phyloP scores from a whole-genome alignment of 2,797 vertebrate species.

The Hemitrygon akajei region DNA sequence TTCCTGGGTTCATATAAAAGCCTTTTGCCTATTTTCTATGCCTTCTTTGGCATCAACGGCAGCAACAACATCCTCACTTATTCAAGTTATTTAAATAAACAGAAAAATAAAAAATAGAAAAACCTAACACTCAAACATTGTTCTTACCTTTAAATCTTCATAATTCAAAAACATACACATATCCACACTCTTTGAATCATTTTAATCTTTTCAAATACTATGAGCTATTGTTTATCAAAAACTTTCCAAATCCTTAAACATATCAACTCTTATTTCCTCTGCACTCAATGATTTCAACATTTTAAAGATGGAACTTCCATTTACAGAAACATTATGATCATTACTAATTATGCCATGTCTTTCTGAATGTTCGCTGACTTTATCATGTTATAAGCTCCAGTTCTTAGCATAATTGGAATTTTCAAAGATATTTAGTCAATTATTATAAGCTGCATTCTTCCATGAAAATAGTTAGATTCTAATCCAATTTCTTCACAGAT shows the following conservation, averaged over 20 bases:
- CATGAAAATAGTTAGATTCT: neutral
- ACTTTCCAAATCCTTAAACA: too few species aligned
- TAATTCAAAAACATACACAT: neutral
- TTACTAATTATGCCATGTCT: too few species aligned
- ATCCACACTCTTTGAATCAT: neutral
- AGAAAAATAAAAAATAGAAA: neutral
- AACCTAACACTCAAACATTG: neutral
- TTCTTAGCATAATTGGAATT: too few species aligned
- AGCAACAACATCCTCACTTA: neutral
- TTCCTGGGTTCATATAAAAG: neutral
- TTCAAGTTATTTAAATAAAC: neutral
- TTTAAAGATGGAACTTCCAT: too few species aligned
- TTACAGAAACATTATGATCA: too few species aligned
- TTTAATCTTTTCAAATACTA: too few species aligned
- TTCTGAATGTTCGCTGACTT: too few species aligned
- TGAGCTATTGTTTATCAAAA: too few species aligned
- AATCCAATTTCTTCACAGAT: neutral
- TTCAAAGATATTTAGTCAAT: neutral
- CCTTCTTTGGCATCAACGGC: neutral
- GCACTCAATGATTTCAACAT: too few species aligned
- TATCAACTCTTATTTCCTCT: too few species aligned
- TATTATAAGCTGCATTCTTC: neutral
- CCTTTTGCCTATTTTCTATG: neutral
- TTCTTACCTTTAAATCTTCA: neutral
- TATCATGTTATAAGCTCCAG: too few species aligned